Base-by-base conservation (phyloP, 2,888 invertebrate species). In the Synergus itoensis region DNA sequence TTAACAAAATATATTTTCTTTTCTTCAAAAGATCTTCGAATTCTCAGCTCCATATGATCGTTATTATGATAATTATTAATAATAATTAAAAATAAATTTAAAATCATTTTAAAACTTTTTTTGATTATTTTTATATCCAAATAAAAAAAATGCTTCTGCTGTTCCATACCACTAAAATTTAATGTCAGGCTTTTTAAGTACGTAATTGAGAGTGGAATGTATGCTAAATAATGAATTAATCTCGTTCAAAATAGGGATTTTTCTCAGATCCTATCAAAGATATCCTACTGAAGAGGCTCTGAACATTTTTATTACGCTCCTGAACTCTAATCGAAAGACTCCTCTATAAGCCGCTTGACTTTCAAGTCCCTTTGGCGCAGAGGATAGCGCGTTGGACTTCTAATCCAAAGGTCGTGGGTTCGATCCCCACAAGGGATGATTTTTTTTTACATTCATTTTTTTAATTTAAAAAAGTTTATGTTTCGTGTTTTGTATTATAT, bases 301-400 rank as follows among this genome's bases (percentile, higher is more conserved):
- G 53, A 4, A 18, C 73, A 53, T n/a, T 36, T 73, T n/a, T 53
- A 53, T 53, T 73, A 73, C 73, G 53, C n/a, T 36, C 48, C 73
- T 73, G 73, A 36, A 73, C 36, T 53, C 53, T 36, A 40, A n/a
- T 57, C n/a, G 36, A 73, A 73, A 73, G 53, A 73, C 73, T 12
- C 73, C 73, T 53, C 53, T 73, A n/a, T 73, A 73, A 53, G 53
- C n/a, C 5, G 5, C 8, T 0, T n/a, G 48, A 12, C 9, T 8
- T n/a, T 53, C 83, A 85, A 82, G 91, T 91, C 91, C 91, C 91
- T 91, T 91, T 91, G 91, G 91, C 91, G 91, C 91, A 91, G 91
- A 91, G 91, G 91, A 91, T 91, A 91, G 91, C 91, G 91, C 91
- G 91, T 91, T 91, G 91, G 91, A 91, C 91, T 91, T 91, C 91